Base-by-base conservation (phyloP, 2,888 invertebrate species). In the Netelia inedita region DNA sequence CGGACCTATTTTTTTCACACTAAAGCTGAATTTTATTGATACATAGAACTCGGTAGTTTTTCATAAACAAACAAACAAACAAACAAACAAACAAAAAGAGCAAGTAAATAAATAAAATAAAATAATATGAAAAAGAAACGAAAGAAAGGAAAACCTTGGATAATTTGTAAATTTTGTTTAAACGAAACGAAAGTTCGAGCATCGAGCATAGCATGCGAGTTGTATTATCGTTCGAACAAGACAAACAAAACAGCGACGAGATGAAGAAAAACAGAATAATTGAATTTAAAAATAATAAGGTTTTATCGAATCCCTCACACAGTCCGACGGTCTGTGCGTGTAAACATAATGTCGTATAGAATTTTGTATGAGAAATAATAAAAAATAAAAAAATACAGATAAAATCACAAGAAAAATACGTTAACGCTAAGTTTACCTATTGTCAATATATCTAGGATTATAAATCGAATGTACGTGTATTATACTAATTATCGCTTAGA, bases 401-500 rank as follows among this genome's bases (percentile, higher is more conserved):
- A n/a, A 65, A 83, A 69, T 83, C 46, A 80, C 21, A 35, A 84
- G 75, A 75, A 80, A 80, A 85, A 68, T 82, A 87, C 83, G 87
- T 88, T 87, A 87, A 87, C 71, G 79, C 81, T 87, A 85, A 88
- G 87, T 88, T 87, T 88, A 88, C 87, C 87, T 88, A 88, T 86
- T 88, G 88, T 89, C 87, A 85, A 88, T 89, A 89, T 88, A 85
- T 82, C 72, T 88, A 88, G 86, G 79, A 84, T 61, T 88, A 88
- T 85, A 87, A 88, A 86, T 92, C 91, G 88, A 91, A 89, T 91
- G 91, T 92, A 91, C 89, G 89, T 92, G 92, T 92, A 92, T 91
- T 85, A 92, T 92, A 92, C 87, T 91, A 91, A 92, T 90, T 92
- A 91, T 91, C 88, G 90, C 91, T 89, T 92, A 91, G 91, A 86